Evolutionary conservation across 2,113 vertebrate genomes (phyloP).

Genomic region (Camelus bactrianus): DNA sequence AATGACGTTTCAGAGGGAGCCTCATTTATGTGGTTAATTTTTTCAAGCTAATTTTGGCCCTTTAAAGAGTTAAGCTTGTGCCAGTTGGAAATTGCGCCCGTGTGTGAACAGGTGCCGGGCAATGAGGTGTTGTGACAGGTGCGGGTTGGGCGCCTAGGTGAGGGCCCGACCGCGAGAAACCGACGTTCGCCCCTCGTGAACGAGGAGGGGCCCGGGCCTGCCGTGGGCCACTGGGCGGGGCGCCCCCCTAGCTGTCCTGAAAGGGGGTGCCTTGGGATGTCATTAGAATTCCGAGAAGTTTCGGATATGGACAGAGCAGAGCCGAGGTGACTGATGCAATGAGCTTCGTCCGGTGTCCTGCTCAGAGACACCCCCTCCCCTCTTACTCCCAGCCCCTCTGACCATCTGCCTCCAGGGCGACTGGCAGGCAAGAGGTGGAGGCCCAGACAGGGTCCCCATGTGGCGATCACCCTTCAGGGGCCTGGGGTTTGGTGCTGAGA

Average conservation of each 20-base stretch:
- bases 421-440: too few relatives aligned
- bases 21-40: neutral
- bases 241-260: neutral
- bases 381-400: too few relatives aligned
- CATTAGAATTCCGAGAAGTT: neutral
- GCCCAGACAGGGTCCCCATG: neutral
- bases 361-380: rapidly evolving
- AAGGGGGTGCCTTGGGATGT: too few relatives aligned
- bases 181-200: rapidly evolving
- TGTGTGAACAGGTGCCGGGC: neutral
- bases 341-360: rapidly evolving
- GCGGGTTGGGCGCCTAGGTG: neutral
- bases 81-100: neutral
- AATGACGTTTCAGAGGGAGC: neutral
- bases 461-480: neutral
- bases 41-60: neutral
- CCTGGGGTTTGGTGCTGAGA: neutral
- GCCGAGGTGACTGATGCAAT: rapidly evolving
- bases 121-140: neutral
- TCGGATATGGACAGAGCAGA: neutral
- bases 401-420: too few relatives aligned
- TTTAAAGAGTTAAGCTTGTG: too few relatives aligned
- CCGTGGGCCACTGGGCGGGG: rapidly evolving
- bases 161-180: neutral
- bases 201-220: neutral